Conservation (phyloP, 2,797 vertebrate species). For the Tangara arthus region DNA sequence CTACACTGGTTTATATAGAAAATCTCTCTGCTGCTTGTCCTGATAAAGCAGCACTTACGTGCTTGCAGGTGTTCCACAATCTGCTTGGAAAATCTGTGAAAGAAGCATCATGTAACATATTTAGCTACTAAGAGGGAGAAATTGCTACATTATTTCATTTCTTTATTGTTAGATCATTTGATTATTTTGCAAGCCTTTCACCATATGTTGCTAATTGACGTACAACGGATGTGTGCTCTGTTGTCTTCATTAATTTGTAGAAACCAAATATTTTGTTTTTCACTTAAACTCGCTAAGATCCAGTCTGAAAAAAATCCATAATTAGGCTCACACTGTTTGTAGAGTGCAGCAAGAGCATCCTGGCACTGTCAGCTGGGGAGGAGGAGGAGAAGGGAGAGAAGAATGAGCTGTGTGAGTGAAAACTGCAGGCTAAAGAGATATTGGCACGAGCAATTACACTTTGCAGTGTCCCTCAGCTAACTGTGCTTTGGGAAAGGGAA, state of each 20-base stretch:
- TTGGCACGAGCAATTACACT: not conserved
- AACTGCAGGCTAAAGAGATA: not conserved
- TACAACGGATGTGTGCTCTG: constrained; percentile 43
- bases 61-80: constrained; percentile 72
- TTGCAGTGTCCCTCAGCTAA: constrained; percentile 3
- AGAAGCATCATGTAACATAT: not conserved
- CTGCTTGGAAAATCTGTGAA: constrained; percentile 55
- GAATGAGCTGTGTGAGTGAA: not conserved
- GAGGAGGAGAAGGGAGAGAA: not conserved
- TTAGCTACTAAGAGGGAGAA: constrained; percentile 9
- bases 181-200: constrained; percentile 53
- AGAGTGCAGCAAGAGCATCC: not conserved
- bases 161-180: constrained; percentile 64
- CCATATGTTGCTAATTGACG: constrained; percentile 70
- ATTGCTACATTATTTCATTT: constrained; percentile 18
- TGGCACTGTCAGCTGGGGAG: not conserved
- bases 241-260: constrained; percentile 65
- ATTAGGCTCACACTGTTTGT: constrained; percentile 47
- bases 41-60: not conserved
- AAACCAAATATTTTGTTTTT: constrained; percentile 65
- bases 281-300: constrained; percentile 35
- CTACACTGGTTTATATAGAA: not conserved
- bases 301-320: constrained; percentile 5
- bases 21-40: not conserved
- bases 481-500: not conserved